phyloP scores from a whole-genome alignment of 2,113 vertebrate species.

The Archocentrus centrarchus region DNA sequence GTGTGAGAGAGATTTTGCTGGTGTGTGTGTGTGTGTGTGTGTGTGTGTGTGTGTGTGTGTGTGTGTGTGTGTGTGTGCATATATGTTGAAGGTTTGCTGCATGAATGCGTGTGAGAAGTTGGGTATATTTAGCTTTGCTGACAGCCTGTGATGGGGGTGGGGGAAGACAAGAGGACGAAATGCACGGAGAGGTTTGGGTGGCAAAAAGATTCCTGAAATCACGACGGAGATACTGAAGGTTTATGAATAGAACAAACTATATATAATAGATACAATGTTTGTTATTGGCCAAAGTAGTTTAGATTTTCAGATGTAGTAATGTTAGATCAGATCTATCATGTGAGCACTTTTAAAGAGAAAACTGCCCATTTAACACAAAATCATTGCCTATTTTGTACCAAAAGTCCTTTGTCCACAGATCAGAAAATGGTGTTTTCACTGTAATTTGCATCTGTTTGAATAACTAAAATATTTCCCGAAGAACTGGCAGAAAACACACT shows the following conservation, averaged over 20 bases:
- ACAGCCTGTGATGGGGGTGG: constrained; percentile 51
- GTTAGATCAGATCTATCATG: background rate
- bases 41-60: background rate
- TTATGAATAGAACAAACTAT: background rate
- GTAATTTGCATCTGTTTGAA: background rate
- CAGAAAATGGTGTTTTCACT: background rate
- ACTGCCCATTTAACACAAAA: background rate
- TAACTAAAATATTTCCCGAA: background rate
- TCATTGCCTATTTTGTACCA: background rate
- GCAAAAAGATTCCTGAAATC: constrained; percentile 15
- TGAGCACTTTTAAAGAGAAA: background rate
- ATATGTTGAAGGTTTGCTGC: constrained; percentile 27
- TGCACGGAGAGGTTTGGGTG: constrained; percentile 30
- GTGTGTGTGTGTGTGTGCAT: background rate
- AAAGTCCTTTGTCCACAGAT: background rate
- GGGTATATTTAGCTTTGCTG: constrained; percentile 76
- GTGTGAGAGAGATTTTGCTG: constrained; percentile 29
- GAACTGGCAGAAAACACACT: background rate
- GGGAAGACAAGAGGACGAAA: constrained; percentile 22
- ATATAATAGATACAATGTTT: background rate
- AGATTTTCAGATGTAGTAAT: constrained; percentile 8
- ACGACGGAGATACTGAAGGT: background rate
- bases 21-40: constrained; percentile 31
- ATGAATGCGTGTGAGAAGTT: constrained; percentile 50
- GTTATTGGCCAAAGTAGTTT: background rate